Conservation (phyloP, 2,797 vertebrate species). For the Chiloscyllium punctatum region DNA sequence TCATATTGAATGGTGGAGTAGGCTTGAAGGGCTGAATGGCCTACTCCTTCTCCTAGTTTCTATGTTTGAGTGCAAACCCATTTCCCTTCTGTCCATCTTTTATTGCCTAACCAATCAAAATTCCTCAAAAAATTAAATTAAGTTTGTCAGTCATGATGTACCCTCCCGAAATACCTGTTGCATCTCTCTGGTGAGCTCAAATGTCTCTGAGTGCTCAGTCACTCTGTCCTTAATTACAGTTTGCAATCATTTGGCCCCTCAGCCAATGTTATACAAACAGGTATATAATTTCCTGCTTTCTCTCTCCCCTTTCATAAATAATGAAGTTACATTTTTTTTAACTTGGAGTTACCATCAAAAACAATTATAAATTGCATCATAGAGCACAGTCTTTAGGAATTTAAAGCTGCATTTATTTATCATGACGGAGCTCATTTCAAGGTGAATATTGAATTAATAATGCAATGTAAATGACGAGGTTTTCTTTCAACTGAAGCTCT, state of each 20-base stretch:
- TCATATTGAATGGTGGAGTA: no score
- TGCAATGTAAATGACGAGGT: not conserved
- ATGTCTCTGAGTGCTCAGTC: not conserved
- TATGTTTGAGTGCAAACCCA: not conserved
- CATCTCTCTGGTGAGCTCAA: not conserved
- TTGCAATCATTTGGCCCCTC: not conserved
- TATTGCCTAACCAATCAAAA: not conserved
- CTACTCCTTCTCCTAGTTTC: no score
- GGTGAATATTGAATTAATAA: not conserved
- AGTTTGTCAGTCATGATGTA: not conserved
- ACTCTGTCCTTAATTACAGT: not conserved
- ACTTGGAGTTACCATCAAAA: not conserved
- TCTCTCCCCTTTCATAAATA: not conserved
- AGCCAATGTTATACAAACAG: not conserved
- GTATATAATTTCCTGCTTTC: not conserved
- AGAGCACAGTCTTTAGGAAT: not conserved
- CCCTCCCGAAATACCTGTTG: not conserved
- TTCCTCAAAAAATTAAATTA: not conserved
- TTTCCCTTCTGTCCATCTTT: not conserved
- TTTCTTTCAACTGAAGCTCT: not conserved
- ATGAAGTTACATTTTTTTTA: not conserved
- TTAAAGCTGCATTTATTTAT: not conserved
- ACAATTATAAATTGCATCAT: not conserved
- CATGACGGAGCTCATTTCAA: not conserved
- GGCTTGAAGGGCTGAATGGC: no score